Conservation (phyloP, 2,797 vertebrate species). For the Melanotaenia nigrans region DNA sequence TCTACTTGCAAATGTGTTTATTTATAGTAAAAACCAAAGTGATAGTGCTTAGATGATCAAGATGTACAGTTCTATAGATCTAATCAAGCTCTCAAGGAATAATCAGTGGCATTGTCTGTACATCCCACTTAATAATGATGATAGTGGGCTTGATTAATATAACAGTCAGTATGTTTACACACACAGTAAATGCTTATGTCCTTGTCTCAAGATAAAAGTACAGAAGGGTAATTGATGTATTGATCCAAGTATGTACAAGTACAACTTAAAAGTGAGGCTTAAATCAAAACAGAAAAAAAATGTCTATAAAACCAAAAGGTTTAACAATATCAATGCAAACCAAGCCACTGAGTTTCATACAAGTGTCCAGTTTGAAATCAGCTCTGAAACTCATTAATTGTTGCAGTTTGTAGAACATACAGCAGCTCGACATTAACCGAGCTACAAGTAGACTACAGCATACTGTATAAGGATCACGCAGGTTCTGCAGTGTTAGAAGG, state of each 20-base stretch:
- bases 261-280: neutral
- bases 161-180: neutral
- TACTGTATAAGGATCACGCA: too few species aligned
- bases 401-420: neutral
- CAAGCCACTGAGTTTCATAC: neutral
- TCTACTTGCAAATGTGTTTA: neutral
- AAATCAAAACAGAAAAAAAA: neutral
- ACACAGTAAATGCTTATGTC: neutral
- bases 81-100: neutral
- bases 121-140: neutral
- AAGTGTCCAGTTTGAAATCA: neutral
- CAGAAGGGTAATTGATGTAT: neutral
- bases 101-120: neutral
- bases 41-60: neutral
- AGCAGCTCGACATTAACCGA: slow-evolving; percentile 33
- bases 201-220: neutral
- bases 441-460: neutral
- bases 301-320: neutral
- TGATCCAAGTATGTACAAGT: neutral
- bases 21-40: neutral
- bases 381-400: neutral
- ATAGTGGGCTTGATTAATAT: neutral
- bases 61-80: neutral
- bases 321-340: neutral
- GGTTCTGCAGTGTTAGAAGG: too few species aligned